These are phyloP conservation scores for Tyrannus savana DNA, from an alignment of 2,113 vertebrate genomes.

Conservation along the genomic window DNA sequence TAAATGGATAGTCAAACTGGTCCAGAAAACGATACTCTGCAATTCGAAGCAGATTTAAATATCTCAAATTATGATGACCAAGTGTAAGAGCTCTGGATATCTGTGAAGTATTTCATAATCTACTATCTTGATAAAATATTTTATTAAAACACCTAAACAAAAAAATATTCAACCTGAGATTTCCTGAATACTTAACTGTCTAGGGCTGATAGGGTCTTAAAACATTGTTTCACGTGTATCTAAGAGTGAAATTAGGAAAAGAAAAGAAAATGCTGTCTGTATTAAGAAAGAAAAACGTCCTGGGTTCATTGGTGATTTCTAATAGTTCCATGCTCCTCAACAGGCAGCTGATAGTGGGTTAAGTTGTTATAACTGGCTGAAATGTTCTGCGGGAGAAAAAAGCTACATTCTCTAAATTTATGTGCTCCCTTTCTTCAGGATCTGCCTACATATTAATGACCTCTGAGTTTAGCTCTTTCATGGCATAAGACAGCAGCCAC, in stretches of 20 bases:
- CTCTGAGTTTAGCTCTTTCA: background rate
- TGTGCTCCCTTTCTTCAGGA: background rate
- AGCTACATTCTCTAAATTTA: background rate
- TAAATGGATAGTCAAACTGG: background rate
- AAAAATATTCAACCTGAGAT: background rate
- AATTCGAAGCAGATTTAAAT: background rate
- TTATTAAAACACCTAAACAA: background rate
- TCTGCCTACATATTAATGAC: background rate
- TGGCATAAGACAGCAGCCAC: background rate
- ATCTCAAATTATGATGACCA: background rate
- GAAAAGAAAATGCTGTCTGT: background rate
- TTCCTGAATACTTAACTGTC: background rate
- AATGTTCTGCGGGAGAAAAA: background rate
- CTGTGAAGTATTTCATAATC: background rate
- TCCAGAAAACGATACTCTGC: background rate
- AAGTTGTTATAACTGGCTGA: background rate
- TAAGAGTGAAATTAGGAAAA: background rate
- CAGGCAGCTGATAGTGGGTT: background rate
- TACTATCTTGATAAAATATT: background rate
- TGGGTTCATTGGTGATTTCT: background rate
- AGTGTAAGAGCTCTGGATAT: background rate
- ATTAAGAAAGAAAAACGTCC: background rate
- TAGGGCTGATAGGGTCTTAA: background rate
- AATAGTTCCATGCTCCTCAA: background rate
- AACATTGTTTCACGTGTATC: background rate